Evolutionary conservation across 2,797 vertebrate species (phyloP).

Genomic region (Cuculus canorus): DNA sequence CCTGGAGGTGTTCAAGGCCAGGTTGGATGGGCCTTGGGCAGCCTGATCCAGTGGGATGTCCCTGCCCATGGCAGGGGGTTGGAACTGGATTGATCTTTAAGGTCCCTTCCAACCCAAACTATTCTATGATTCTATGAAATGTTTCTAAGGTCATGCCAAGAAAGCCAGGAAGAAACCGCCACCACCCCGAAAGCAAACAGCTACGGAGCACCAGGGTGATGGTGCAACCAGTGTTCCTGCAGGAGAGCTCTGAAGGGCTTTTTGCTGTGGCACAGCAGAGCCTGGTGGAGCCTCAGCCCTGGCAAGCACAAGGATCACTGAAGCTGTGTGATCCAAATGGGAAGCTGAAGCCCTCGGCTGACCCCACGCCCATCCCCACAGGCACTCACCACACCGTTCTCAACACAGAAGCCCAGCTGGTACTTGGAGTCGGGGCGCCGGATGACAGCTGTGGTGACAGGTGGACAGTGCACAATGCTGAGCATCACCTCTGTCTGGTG

Average conservation of each 20-base stretch:
- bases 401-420: slow-evolving; percentile 96
- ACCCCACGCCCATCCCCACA: fast-evolving
- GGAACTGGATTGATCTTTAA: no score
- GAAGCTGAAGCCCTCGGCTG: fast-evolving
- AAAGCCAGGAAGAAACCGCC: background rate
- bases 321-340: fast-evolving
- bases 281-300: background rate
- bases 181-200: background rate
- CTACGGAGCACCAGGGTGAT: background rate
- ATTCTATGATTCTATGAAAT: no score
- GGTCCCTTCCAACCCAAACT: no score
- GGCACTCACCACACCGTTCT: slow-evolving; percentile 90
- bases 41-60: no score
- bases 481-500: slow-evolving; percentile 86
- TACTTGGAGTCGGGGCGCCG: slow-evolving; percentile 88
- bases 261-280: background rate
- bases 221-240: fast-evolving
- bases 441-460: slow-evolving; percentile 94
- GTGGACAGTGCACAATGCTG: slow-evolving; percentile 93
- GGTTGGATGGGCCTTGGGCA: no score
- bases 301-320: background rate
- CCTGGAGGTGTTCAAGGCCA: no score
- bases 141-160: background rate
- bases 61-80: no score
- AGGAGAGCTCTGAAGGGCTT: background rate